Conservation (phyloP, 30 jellyfish, hydroid and myxozoan species). For the Hydra vulgaris region DNA sequence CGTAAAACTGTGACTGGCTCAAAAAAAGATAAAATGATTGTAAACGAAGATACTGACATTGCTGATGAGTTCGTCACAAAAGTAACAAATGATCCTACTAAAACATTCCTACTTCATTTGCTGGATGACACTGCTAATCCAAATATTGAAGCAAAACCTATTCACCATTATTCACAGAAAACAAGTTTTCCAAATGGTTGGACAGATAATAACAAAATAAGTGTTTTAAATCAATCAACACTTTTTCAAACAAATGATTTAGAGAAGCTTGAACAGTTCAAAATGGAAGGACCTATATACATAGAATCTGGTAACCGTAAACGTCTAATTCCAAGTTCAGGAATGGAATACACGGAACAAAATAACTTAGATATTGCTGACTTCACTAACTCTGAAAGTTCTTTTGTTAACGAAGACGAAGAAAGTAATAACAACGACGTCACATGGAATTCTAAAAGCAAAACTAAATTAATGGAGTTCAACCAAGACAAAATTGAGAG, state of each 20-base stretch:
- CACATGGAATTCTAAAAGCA: no score
- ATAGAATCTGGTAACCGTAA: not conserved
- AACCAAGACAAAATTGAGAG: not conserved
- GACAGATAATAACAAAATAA: not conserved
- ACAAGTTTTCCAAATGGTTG: not conserved
- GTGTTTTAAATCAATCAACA: not conserved
- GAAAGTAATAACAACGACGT: not conserved
- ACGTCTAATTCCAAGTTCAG: not conserved
- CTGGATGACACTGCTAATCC: not conserved
- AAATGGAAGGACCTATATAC: not conserved
- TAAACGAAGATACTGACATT: not conserved
- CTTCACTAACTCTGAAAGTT: not conserved
- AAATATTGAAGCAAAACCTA: not conserved
- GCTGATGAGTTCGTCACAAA: not conserved
- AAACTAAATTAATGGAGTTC: not conserved
- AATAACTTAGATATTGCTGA: not conserved
- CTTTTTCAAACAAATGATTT: not conserved
- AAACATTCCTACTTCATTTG: not conserved
- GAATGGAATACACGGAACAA: not conserved
- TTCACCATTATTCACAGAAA: not conserved
- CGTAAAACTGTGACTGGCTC: not conserved
- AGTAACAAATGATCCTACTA: not conserved
- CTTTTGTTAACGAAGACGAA: not conserved
- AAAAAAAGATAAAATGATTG: not conserved
- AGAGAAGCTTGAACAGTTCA: not conserved